These are phyloP conservation scores for Alaudala cheleensis DNA, from an alignment of 2,113 vertebrate species.

Conservation along the genomic window DNA sequence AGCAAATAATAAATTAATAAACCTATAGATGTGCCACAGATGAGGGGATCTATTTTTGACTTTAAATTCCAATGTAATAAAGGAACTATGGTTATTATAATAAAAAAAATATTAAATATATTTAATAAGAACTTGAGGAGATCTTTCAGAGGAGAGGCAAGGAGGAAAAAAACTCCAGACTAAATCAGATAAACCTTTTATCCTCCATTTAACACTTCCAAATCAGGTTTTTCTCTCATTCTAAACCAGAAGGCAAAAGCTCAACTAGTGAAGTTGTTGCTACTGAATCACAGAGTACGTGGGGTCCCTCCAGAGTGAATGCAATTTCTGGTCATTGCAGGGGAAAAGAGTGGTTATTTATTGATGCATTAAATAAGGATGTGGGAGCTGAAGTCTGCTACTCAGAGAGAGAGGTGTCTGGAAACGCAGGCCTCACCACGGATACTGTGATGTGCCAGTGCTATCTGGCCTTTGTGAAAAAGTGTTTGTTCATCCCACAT, in stretches of 20 bases:
- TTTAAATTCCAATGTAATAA: neutral
- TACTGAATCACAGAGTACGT: neutral
- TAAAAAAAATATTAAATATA: neutral
- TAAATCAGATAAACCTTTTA: neutral
- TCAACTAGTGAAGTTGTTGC: fast-evolving
- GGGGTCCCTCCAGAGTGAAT: neutral
- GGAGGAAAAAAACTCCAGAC: neutral
- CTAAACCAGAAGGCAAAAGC: neutral
- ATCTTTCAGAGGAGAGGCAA: neutral
- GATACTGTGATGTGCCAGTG: neutral
- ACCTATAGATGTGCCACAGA: neutral
- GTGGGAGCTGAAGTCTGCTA: neutral
- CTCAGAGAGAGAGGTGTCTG: neutral
- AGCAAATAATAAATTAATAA: conserved; percentile 16
- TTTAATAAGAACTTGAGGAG: neutral
- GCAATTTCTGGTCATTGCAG: neutral
- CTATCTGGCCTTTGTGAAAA: neutral
- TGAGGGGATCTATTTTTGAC: neutral
- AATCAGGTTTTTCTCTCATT: neutral
- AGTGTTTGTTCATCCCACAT: neutral
- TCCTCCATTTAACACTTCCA: neutral
- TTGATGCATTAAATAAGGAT: neutral
- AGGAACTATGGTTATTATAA: neutral
- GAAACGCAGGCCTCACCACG: neutral
- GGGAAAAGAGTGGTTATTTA: neutral